Evolutionary conservation across 2,888 invertebrate species (phyloP).

Genomic region (Caenorhabditis sp.): DNA sequence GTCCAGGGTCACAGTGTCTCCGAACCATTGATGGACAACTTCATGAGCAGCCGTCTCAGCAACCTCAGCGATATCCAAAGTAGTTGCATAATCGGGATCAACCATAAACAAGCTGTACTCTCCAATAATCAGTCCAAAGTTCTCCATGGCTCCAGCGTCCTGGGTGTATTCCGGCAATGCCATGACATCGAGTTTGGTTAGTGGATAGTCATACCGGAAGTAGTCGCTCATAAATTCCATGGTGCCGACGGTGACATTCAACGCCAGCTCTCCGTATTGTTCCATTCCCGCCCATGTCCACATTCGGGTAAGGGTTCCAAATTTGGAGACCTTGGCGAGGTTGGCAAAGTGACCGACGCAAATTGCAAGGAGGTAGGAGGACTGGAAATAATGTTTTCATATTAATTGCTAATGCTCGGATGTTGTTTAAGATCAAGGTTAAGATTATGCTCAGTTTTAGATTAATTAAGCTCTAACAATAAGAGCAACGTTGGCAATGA

Average conservation of each 20-base stretch:
- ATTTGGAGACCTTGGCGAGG: conserved; percentile 75
- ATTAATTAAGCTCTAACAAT: no score
- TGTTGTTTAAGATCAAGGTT: no score
- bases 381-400: conserved; percentile 85
- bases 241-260: conserved; percentile 70
- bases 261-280: conserved; percentile 84
- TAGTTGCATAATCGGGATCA: conserved; percentile 63
- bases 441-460: no score
- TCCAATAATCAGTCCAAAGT: conserved; percentile 71
- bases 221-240: conserved; percentile 89
- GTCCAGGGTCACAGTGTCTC: conserved; percentile 71
- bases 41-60: conserved; percentile 70
- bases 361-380: conserved; percentile 92
- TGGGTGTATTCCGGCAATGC: conserved; percentile 64
- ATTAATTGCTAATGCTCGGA: neutral
- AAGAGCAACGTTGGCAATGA: no score
- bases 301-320: conserved; percentile 85
- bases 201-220: conserved; percentile 86
- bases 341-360: conserved; percentile 90
- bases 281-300: conserved; percentile 88
- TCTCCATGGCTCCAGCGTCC: conserved; percentile 69
- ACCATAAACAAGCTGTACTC: conserved; percentile 58
- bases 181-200: conserved; percentile 59
- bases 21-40: conserved; percentile 75
- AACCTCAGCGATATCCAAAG: conserved; percentile 44